Percentiles rank a stretch among this genome's conserved stretches.
These are phyloP conservation scores for Noctuana brunneofusca DNA, from an alignment of 2,888 invertebrate genomes.

Conservation along the genomic window DNA sequence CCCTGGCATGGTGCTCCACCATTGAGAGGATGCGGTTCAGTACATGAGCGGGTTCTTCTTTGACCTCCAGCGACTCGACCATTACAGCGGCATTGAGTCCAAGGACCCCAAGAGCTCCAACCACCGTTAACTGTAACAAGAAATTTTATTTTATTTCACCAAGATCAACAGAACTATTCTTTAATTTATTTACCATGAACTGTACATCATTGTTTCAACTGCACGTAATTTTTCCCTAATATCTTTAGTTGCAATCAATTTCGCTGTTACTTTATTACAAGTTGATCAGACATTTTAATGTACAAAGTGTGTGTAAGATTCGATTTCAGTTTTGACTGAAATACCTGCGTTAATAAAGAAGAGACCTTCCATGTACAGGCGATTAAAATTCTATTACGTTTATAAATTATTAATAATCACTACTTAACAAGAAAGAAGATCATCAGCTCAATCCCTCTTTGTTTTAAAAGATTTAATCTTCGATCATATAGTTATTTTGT, in stretches of 20 bases:
- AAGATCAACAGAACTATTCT: too few relatives aligned
- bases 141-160: neutral
- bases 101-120: slow-evolving; percentile 95
- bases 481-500: slow-evolving; percentile 15
- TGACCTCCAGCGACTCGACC: slow-evolving; percentile 88
- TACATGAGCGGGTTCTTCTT: slow-evolving; percentile 92
- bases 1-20: slow-evolving; percentile 95
- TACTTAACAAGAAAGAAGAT: neutral
- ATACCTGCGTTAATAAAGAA: too few relatives aligned
- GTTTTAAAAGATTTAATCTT: slow-evolving; percentile 13
- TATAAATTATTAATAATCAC: neutral
- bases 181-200: too few relatives aligned
- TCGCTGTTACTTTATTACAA: too few relatives aligned
- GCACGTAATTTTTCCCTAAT: too few relatives aligned
- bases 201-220: too few relatives aligned
- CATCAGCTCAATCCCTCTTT: slow-evolving; percentile 3
- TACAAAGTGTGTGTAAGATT: too few relatives aligned
- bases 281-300: too few relatives aligned
- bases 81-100: slow-evolving; percentile 95
- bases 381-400: too few relatives aligned
- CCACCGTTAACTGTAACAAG: slow-evolving; percentile 93
- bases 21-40: slow-evolving; percentile 95
- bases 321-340: too few relatives aligned
- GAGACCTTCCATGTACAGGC: too few relatives aligned
- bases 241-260: too few relatives aligned